Evolutionary conservation across 2,113 vertebrate genomes (phyloP).

Genomic region (Pithys albifrons): DNA sequence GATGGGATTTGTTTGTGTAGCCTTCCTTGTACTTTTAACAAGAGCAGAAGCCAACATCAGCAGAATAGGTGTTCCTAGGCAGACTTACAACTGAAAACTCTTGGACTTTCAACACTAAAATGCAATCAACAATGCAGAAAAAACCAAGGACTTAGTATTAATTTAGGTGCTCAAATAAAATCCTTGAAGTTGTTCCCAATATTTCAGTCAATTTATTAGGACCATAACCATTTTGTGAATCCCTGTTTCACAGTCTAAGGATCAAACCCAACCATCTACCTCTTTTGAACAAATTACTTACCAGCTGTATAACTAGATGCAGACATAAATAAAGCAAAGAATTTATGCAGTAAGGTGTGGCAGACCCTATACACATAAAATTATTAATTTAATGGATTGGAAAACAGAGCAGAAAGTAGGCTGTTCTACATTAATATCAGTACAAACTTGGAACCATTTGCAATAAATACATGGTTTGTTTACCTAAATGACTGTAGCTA

Average conservation of each 20-base stretch:
- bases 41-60: background rate
- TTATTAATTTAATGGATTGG: conserved; percentile 42
- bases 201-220: conserved; percentile 16
- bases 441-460: background rate
- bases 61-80: background rate
- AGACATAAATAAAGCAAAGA: conserved; percentile 84
- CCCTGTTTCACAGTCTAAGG: conserved; percentile 80
- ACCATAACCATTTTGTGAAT: background rate
- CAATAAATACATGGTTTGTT: conserved; percentile 37
- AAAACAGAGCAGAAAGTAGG: conserved; percentile 50
- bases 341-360: conserved; percentile 81
- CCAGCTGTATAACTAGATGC: conserved; percentile 75
- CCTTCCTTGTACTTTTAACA: background rate
- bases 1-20: background rate
- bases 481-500: conserved; percentile 45
- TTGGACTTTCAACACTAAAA: conserved; percentile 4
- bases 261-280: conserved; percentile 78
- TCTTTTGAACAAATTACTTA: conserved; percentile 76
- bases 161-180: background rate
- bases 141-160: background rate
- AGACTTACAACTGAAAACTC: background rate
- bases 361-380: conserved; percentile 65
- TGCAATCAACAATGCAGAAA: background rate
- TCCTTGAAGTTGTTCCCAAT: conserved; percentile 29
- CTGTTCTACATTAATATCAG: conserved; percentile 29